Evolutionary conservation across 2,888 invertebrate species (phyloP).

Genomic region (Trachelus iudaicus): DNA sequence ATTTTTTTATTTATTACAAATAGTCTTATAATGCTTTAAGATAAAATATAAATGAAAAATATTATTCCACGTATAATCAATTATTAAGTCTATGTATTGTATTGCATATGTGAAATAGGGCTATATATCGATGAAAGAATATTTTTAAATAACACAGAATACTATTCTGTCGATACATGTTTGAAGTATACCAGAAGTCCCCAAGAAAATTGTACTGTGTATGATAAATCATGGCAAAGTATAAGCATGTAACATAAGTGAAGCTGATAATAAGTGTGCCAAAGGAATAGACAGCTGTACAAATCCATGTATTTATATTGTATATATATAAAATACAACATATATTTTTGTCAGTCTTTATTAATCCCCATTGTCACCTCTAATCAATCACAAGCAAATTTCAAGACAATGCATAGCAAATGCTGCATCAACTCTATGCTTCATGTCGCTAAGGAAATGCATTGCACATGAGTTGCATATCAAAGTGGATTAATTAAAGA

Average conservation of each 20-base stretch:
- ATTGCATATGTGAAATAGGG: not conserved
- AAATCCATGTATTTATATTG: not conserved
- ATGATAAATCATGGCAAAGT: not conserved
- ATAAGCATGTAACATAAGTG: not conserved
- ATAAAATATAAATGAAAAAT: not conserved
- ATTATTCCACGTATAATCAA: not conserved
- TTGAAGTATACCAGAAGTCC: not conserved
- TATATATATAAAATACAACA: not conserved
- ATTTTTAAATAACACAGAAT: not conserved
- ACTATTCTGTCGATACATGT: not conserved
- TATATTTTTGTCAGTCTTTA: not conserved
- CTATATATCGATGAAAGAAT: not conserved
- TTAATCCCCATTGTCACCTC: not conserved
- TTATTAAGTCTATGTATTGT: not conserved
- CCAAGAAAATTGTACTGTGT: not conserved
- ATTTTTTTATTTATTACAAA: not conserved
- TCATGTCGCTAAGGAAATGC: not conserved
- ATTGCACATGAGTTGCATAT: not conserved
- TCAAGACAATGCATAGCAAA: not conserved
- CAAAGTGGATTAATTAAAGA: not conserved
- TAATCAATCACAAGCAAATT: not conserved
- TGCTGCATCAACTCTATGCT: not conserved
- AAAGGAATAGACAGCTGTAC: not conserved
- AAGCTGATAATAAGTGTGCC: not conserved
- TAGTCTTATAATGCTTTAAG: not conserved